A percentile compares a stretch with the other conserved stretches of the same genome.
These are phyloP conservation scores for Tetrapedia diversipes DNA, from an alignment of 2,888 invertebrate genomes.

Conservation along the genomic window DNA sequence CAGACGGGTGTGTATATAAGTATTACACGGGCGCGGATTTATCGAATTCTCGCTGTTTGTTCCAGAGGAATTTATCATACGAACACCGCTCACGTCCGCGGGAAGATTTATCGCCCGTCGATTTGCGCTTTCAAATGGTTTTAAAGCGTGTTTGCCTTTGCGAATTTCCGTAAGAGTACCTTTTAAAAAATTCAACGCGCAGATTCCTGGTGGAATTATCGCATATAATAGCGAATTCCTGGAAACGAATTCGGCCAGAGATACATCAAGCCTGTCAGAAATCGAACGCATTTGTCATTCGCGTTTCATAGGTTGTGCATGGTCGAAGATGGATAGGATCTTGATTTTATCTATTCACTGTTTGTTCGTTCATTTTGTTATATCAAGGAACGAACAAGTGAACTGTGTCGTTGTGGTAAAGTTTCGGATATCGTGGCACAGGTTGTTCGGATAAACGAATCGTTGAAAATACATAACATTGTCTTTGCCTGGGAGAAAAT, in stretches of 20 bases:
- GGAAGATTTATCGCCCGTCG: no score
- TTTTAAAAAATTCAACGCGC: neutral
- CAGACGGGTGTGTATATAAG: no score
- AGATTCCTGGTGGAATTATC: neutral
- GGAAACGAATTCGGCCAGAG: neutral
- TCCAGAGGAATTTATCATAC: no score
- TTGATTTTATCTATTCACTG: constrained; percentile 33
- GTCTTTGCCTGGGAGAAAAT: no score
- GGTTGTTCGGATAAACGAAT: no score
- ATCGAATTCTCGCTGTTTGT: no score
- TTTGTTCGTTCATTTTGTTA: constrained; percentile 48
- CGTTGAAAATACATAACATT: no score
- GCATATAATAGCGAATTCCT: neutral
- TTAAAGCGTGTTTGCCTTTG: constrained; percentile 4
- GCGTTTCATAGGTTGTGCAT: constrained; percentile 7
- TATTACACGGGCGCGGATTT: neutral
- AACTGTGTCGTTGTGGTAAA: no score
- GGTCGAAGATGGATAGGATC: constrained; percentile 9
- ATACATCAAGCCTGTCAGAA: constrained; percentile 7
- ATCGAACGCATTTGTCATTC: constrained; percentile 5
- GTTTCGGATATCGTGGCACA: no score
- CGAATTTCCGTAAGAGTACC: neutral
- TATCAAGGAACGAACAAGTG: no score
- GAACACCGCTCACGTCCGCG: no score
- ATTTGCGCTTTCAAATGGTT: no score